phyloP scores from a whole-genome alignment of 2,888 invertebrate genomes.

The Furcula furcula region DNA sequence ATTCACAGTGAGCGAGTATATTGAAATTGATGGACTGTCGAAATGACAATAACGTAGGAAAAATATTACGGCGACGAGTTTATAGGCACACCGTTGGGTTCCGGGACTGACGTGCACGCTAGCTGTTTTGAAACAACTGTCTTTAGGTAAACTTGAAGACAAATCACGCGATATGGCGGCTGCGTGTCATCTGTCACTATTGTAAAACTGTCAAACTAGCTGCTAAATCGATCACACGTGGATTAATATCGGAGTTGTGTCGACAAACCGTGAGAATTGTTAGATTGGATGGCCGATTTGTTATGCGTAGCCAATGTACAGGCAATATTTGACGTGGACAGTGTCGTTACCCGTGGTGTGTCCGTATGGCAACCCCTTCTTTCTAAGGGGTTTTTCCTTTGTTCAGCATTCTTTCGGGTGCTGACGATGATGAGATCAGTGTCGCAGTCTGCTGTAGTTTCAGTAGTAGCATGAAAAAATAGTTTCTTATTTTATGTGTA shows the following conservation, averaged over 20 bases:
- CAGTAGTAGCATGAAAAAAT: too few relatives aligned
- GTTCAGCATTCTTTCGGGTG: too few relatives aligned
- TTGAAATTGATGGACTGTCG: constrained; percentile 8
- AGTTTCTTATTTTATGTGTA: too few relatives aligned
- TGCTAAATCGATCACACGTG: constrained; percentile 75
- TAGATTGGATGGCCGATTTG: constrained; percentile 36
- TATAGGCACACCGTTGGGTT: constrained; percentile 15
- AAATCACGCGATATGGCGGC: constrained; percentile 71
- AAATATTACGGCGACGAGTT: constrained; percentile 11
- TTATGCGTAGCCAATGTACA: constrained; percentile 7
- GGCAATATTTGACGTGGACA: too few relatives aligned
- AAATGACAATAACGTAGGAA: constrained; percentile 12
- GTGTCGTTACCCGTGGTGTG: too few relatives aligned
- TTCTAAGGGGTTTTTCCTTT: too few relatives aligned
- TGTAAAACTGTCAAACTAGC: constrained; percentile 75
- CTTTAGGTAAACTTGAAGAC: constrained; percentile 61
- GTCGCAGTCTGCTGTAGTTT: too few relatives aligned
- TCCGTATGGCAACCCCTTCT: too few relatives aligned
- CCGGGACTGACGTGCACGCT: constrained; percentile 14
- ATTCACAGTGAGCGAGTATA: constrained; percentile 7
- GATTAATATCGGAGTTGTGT: constrained; percentile 77
- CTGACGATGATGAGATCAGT: too few relatives aligned
- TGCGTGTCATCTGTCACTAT: constrained; percentile 76
- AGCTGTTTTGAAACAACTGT: constrained; percentile 27
- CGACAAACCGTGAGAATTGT: constrained; percentile 42